Percentiles rank a stretch among this genome's conserved stretches.
phyloP scores from a whole-genome alignment of 2,888 invertebrate species.

The Tanypteryx hageni region DNA sequence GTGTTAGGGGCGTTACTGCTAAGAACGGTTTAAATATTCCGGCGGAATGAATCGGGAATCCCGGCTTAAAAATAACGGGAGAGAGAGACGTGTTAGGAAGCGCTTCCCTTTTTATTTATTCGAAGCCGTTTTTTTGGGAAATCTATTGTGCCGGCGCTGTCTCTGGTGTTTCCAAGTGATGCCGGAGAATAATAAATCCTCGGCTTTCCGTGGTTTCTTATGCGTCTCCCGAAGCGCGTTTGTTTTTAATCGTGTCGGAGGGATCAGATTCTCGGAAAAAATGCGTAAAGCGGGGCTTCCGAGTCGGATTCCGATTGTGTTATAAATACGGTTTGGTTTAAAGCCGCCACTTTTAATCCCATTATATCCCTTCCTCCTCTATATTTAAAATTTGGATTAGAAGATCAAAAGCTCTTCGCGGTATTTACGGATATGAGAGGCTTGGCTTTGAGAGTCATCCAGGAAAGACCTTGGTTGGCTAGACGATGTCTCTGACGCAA shows the following conservation, averaged over 20 bases:
- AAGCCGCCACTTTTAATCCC: not conserved
- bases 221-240: not conserved
- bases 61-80: not conserved
- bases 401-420: not conserved
- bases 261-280: not conserved
- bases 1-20: not conserved
- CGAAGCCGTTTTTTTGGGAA: not conserved
- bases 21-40: not conserved
- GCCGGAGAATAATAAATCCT: not conserved
- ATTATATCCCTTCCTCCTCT: not conserved
- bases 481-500: no score
- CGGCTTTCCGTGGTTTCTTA: not conserved
- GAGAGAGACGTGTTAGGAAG: not conserved
- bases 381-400: not conserved
- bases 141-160: not conserved
- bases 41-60: not conserved
- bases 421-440: no score
- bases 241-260: constrained; percentile 4
- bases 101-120: not conserved
- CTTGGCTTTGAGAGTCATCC: no score
- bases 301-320: not conserved
- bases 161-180: not conserved
- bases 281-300: not conserved
- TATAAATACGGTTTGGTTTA: not conserved
- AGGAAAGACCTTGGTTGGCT: no score